Evolutionary conservation across 2,797 vertebrate species (phyloP).

Genomic region (Clarias pachynema): DNA sequence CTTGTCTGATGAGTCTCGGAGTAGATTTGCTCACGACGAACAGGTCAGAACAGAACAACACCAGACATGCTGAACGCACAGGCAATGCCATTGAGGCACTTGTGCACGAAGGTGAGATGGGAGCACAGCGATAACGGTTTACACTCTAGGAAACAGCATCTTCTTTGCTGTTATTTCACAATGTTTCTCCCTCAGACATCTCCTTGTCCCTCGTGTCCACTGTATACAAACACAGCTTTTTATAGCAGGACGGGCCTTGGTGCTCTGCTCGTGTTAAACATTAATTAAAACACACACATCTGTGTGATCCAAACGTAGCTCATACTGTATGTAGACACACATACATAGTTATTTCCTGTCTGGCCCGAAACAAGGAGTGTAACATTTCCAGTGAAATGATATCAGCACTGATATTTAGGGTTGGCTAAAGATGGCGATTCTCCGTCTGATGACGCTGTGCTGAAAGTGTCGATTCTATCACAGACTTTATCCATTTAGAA

Average conservation of each 20-base stretch:
- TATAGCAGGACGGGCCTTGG: neutral
- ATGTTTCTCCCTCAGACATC: neutral
- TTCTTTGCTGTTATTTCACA: neutral
- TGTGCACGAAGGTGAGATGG: conserved; percentile 15
- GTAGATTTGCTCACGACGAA: conserved; percentile 41
- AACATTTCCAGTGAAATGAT: conserved; percentile 14
- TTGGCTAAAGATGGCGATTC: neutral
- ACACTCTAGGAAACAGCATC: conserved; percentile 8
- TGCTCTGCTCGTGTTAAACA: neutral
- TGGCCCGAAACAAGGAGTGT: conserved; percentile 5
- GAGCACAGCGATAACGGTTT: conserved; percentile 18
- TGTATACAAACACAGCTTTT: neutral
- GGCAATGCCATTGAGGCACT: conserved; percentile 25
- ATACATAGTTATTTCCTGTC: conserved; percentile 19
- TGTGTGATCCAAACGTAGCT: neutral
- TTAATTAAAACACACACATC: neutral
- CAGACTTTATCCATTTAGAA: neutral
- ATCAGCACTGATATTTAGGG: conserved; percentile 1
- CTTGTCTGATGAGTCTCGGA: neutral
- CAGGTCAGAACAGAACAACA: conserved; percentile 44
- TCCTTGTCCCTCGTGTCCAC: no score
- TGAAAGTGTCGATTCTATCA: neutral
- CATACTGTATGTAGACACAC: neutral
- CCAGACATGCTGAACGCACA: conserved; percentile 21
- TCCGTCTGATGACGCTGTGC: neutral